These are phyloP conservation scores for Orycteropus afer DNA, from an alignment of 2,113 vertebrate genomes.

Conservation along the genomic window DNA sequence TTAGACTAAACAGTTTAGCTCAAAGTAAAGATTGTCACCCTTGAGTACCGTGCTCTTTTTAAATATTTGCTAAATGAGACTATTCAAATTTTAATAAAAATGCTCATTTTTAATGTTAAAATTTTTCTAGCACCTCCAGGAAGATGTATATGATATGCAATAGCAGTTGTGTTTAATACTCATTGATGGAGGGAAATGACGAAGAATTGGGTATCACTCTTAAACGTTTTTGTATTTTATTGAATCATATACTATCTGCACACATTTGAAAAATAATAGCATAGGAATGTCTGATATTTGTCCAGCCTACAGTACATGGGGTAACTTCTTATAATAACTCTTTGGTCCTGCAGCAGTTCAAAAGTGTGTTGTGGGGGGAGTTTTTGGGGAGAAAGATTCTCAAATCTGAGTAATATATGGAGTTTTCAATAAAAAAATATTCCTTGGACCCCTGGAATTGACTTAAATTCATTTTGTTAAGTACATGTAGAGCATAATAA, in stretches of 20 bases:
- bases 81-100: neutral
- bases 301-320: neutral
- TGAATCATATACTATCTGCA: neutral
- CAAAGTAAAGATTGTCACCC: neutral
- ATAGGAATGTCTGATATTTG: neutral
- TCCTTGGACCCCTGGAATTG: neutral
- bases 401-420: neutral
- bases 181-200: neutral
- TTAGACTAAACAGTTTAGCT: neutral
- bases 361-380: neutral
- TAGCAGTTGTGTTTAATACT: neutral
- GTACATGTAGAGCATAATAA: neutral
- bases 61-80: too few relatives aligned
- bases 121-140: neutral
- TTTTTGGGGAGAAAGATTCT: neutral
- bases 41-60: neutral
- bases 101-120: constrained; percentile 9
- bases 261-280: neutral
- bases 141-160: neutral
- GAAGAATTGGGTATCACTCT: neutral
- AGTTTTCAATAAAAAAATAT: neutral
- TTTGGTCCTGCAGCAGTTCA: neutral
- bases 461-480: neutral
- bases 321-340: neutral
- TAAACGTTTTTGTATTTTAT: neutral